phyloP scores from a whole-genome alignment of 2,797 vertebrate species.

The Scolopax bukidnonensis region DNA sequence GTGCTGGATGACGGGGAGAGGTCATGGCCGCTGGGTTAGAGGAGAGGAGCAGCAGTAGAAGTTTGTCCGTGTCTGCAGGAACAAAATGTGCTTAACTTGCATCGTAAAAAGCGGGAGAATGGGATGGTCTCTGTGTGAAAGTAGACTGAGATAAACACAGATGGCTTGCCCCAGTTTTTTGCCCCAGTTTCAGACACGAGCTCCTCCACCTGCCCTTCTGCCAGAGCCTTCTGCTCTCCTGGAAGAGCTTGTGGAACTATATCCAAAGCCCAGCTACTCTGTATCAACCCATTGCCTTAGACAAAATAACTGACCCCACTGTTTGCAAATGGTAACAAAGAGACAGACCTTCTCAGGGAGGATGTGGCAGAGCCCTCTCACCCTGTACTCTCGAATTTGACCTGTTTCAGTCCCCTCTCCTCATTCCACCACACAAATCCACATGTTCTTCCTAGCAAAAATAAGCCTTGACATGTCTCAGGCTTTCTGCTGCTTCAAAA shows the following conservation, averaged over 20 bases:
- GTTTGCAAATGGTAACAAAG: background rate
- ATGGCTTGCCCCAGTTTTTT: background rate
- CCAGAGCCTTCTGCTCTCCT: background rate
- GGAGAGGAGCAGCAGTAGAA: background rate
- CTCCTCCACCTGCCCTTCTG: background rate
- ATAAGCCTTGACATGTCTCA: background rate
- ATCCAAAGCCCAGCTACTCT: background rate
- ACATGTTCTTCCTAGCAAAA: background rate
- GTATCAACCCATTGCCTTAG: background rate
- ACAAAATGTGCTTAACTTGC: background rate
- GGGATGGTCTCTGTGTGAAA: background rate
- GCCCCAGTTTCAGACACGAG: background rate
- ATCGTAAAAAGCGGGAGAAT: background rate
- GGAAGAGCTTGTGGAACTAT: background rate
- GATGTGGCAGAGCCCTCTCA: background rate
- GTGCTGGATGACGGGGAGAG: background rate
- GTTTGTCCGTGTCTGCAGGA: background rate
- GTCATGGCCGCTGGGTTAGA: background rate
- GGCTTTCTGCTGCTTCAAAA: background rate
- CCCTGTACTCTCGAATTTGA: background rate
- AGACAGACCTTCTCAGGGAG: background rate
- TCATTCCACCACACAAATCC: background rate
- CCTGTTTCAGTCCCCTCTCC: background rate
- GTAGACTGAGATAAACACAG: background rate
- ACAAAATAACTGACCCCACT: fast-evolving